A percentile compares a stretch with the other conserved stretches of the same genome.
phyloP scores from a whole-genome alignment of 1,140 invertebrate species.

The Ostrea denselamellosa region DNA sequence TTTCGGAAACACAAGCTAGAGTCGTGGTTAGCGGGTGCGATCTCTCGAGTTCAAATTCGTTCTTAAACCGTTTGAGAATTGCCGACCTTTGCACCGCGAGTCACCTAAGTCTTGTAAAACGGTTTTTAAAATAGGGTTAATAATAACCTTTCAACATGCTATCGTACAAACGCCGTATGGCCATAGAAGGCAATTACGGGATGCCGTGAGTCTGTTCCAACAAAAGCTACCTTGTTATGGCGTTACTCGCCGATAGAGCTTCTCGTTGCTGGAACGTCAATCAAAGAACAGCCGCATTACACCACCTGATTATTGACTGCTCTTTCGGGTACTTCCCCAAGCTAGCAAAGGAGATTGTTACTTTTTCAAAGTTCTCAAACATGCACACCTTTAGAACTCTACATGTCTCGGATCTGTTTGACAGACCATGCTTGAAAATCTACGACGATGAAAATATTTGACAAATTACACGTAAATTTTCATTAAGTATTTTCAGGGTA shows the following conservation, averaged over 20 bases:
- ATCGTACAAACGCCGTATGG: not conserved
- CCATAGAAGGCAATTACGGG: not conserved
- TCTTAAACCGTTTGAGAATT: slow-evolving; percentile 15
- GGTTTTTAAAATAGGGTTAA: not conserved
- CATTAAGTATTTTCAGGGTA: slow-evolving; percentile 33
- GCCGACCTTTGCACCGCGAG: not conserved
- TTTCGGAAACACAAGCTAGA: not conserved
- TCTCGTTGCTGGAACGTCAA: slow-evolving; percentile 12
- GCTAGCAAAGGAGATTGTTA: not conserved
- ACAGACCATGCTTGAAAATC: slow-evolving; percentile 16
- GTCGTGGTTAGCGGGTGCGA: slow-evolving; percentile 14
- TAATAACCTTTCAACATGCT: slow-evolving; percentile 26
- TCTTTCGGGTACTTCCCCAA: slow-evolving; percentile 10
- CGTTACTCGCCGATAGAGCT: not conserved
- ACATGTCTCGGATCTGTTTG: not conserved
- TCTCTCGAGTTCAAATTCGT: slow-evolving; percentile 7
- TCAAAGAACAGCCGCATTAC: not conserved
- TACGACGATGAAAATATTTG: slow-evolving; percentile 12
- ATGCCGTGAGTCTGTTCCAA: not conserved
- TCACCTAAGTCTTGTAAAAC: slow-evolving; percentile 9
- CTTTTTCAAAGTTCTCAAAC: not conserved
- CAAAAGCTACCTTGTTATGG: not conserved
- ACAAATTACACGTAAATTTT: slow-evolving; percentile 26
- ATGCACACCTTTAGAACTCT: not conserved
- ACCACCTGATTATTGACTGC: slow-evolving; percentile 3